Conservation (phyloP, 2,888 invertebrate genomes). For the Plagiodera versicolora region DNA sequence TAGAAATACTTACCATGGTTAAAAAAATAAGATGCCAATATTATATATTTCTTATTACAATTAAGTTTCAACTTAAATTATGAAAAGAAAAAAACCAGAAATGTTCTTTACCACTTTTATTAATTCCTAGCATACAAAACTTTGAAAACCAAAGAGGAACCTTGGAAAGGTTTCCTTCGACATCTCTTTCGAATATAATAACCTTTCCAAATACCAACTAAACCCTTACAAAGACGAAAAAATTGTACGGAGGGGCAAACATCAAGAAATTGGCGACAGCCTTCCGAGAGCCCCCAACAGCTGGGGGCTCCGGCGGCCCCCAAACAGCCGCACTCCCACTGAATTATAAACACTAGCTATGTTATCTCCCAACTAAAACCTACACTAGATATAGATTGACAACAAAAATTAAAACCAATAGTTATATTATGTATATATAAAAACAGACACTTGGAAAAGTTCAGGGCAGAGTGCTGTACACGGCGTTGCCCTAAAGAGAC, state of each 20-base stretch:
- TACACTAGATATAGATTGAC: constrained; percentile 38
- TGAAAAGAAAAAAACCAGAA: constrained; percentile 37
- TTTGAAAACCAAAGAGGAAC: constrained; percentile 21
- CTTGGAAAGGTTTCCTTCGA: constrained; percentile 58
- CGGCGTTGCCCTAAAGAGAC: constrained; percentile 55
- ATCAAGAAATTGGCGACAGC: constrained; percentile 26
- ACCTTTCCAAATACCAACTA: constrained; percentile 80
- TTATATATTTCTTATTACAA: no score
- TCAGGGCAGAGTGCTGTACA: constrained; percentile 41
- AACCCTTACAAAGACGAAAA: constrained; percentile 69
- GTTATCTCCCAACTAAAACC: constrained; percentile 38
- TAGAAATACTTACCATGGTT: constrained; percentile 1
- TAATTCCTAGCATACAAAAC: constrained; percentile 45
- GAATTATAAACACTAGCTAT: constrained; percentile 41
- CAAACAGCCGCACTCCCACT: constrained; percentile 45
- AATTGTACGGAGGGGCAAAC: constrained; percentile 57
- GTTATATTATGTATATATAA: constrained; percentile 34
- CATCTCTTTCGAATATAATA: constrained; percentile 78
- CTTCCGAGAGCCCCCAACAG: constrained; percentile 26
- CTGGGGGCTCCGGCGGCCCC: constrained; percentile 34
- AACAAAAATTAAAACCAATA: constrained; percentile 36
- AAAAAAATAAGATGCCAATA: background rate
- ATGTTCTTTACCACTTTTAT: constrained; percentile 47
- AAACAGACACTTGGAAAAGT: constrained; percentile 51
- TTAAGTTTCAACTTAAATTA: no score